phyloP scores from a whole-genome alignment of 1,140 invertebrate species.

The Dendroctonus valens region DNA sequence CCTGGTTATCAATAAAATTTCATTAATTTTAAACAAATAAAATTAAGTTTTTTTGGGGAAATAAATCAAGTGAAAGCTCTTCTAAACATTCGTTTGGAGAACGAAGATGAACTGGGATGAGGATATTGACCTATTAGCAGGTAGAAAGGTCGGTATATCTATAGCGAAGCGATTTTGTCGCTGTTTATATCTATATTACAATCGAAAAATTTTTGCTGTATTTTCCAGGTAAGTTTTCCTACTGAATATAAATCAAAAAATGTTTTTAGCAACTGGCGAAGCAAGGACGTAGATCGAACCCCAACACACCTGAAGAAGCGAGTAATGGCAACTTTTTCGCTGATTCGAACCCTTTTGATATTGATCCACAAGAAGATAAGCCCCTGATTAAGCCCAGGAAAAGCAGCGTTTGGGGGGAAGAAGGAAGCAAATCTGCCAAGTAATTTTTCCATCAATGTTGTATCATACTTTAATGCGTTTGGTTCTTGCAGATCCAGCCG shows the following conservation, averaged over 20 bases:
- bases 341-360: constrained; percentile 25
- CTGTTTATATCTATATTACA: too few species aligned
- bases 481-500: constrained; percentile 35
- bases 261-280: constrained; percentile 37
- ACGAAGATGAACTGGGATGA: constrained; percentile 43
- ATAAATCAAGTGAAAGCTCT: too few species aligned
- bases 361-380: constrained; percentile 31
- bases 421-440: constrained; percentile 46
- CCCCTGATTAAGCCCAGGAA: constrained; percentile 37
- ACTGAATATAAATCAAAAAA: neutral
- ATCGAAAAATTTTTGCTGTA: too few species aligned
- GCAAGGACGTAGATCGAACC: constrained; percentile 42
- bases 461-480: constrained; percentile 6
- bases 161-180: too few species aligned
- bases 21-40: too few species aligned
- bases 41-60: too few species aligned
- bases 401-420: constrained; percentile 47
- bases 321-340: constrained; percentile 21
- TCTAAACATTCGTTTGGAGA: too few species aligned
- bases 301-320: constrained; percentile 24
- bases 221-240: too few species aligned
- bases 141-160: constrained; percentile 39
- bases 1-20: too few species aligned
- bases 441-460: constrained; percentile 14
- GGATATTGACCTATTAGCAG: constrained; percentile 41